phyloP scores from a whole-genome alignment of 1,140 invertebrate species.

The Conus betulinus region DNA sequence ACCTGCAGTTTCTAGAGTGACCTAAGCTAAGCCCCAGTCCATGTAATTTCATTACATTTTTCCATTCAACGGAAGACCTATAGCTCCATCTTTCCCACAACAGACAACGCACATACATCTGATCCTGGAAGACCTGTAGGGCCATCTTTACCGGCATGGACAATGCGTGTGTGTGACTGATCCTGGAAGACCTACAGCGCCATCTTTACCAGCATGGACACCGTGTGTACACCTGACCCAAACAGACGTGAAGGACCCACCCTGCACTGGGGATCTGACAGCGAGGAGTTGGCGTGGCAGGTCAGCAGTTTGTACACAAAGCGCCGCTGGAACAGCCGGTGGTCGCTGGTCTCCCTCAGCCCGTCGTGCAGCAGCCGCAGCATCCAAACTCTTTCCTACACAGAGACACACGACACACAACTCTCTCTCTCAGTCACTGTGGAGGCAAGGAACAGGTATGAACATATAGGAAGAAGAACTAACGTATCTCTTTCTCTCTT shows the following conservation, averaged over 20 bases:
- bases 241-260: neutral
- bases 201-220: neutral
- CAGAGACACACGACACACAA: neutral
- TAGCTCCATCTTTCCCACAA: too few species aligned
- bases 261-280: neutral
- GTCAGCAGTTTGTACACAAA: slow-evolving; percentile 31
- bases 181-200: neutral
- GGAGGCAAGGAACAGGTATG: too few species aligned
- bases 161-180: neutral
- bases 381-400: slow-evolving; percentile 28
- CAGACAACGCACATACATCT: too few species aligned
- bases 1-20: too few species aligned
- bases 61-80: too few species aligned
- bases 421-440: too few species aligned
- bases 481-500: too few species aligned
- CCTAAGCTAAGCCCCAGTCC: too few species aligned
- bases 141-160: too few species aligned
- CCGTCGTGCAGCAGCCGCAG: slow-evolving; percentile 29
- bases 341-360: slow-evolving; percentile 27
- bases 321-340: slow-evolving; percentile 16
- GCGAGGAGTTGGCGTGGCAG: slow-evolving; percentile 20
- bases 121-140: too few species aligned
- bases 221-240: neutral
- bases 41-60: too few species aligned
- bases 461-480: too few species aligned